Conservation (phyloP, 2,888 invertebrate genomes). For the Antitype chi region DNA sequence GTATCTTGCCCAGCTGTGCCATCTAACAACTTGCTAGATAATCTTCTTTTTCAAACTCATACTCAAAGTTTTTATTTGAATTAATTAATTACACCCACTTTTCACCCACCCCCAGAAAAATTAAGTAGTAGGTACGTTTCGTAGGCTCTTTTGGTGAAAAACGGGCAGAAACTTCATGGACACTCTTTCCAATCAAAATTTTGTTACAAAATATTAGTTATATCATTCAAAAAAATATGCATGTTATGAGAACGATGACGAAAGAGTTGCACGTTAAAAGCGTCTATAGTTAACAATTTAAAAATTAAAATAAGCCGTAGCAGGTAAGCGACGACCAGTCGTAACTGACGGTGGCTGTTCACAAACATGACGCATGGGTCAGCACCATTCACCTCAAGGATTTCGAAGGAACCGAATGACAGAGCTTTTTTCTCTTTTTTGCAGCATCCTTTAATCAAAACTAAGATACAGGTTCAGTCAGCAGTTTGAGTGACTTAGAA, state of each 20-base stretch:
- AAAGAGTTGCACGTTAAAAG: no score
- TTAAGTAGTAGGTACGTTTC: no score
- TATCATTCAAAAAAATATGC: no score
- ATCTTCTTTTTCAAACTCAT: not conserved
- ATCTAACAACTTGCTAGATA: not conserved
- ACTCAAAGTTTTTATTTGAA: no score
- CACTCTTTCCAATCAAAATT: no score
- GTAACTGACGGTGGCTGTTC: not conserved
- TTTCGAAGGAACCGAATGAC: not conserved
- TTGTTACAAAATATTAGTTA: no score
- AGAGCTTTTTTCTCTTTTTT: not conserved
- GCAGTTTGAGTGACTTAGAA: not conserved
- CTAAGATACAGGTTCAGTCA: not conserved
- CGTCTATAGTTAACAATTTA: no score
- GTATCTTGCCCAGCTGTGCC: not conserved
- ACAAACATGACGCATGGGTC: not conserved
- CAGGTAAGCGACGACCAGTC: not conserved
- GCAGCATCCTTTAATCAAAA: not conserved
- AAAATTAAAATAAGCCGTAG: not conserved
- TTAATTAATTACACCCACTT: no score
- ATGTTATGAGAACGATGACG: no score
- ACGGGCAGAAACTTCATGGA: no score
- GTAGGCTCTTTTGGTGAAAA: no score
- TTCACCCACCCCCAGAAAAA: no score
- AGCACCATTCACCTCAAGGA: not conserved